Base-by-base conservation (phyloP, 2,888 invertebrate genomes). In the Ectemnius cavifrons region DNA sequence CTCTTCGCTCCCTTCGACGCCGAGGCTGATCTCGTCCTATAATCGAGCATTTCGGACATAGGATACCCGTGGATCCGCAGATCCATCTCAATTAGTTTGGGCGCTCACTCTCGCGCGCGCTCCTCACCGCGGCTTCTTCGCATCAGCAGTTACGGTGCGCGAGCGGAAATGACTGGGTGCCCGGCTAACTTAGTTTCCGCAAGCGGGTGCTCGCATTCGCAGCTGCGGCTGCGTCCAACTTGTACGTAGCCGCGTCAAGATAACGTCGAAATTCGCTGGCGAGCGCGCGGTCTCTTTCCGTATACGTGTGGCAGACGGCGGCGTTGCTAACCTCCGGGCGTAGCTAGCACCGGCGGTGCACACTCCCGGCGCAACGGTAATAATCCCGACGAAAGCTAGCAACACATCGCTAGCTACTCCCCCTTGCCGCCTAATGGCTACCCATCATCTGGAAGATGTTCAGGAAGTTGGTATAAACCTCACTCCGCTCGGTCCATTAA, bases 31-130 rank as follows among this genome's bases (percentile, higher is more conserved):
- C 8, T 37, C 8, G 11, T 37, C 1, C 8, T 11, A 11, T 11
- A 37, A 37, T 37, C 37, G 37, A 11, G 37, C 52, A 5, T 52
- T 16, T 52, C 52, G 52, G 52, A 14, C n/a, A 16, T 16, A 4
- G 52, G n/a, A 16, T 52, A 6, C 8, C n/a, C 52, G 16, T 16
- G 52, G n/a, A n/a, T 52, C 16, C 73, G 64, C 64, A 73, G 77
- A 86, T 86, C 83, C 79, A 78, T 85, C 83, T 83, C 83, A 84
- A 87, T 87, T 86, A 86, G 75, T 67, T 63, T 23, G 2, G 59
- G 63, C 67, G 73, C 87, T 83, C 83, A 8, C 37, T 84, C n/a
- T n/a, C n/a, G n/a, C n/a, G n/a, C n/a, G n/a, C 83, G 81, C 73
- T 74, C 67, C 60, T 73, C 71, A 80, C 79, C 74, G 68, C 73